Evolutionary conservation across 64 coral and sea anemone species (phyloP).

Genomic region (Porites lutea): DNA sequence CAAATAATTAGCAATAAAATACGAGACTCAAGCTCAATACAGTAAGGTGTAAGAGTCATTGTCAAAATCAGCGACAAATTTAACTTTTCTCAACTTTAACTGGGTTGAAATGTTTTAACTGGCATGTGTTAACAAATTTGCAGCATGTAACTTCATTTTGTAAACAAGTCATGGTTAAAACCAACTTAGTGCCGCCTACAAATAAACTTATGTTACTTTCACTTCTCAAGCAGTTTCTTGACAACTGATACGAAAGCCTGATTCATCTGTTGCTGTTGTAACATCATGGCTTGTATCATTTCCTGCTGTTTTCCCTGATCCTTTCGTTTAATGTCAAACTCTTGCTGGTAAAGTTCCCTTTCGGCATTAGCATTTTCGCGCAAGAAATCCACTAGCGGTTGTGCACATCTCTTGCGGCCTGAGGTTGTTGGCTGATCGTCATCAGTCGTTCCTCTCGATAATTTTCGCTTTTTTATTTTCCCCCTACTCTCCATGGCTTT

Average conservation of each 20-base stretch:
- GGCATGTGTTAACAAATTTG: constrained; percentile 14
- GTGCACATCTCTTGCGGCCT: constrained; percentile 48
- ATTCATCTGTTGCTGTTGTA: constrained; percentile 34
- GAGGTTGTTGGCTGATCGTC: constrained; percentile 50
- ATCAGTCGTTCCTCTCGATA: constrained; percentile 10
- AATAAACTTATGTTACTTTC: constrained; percentile 18
- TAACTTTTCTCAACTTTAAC: background rate
- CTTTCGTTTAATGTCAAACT: constrained; percentile 44
- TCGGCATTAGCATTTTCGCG: constrained; percentile 62
- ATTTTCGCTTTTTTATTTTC: constrained; percentile 55
- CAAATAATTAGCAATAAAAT: constrained; percentile 12
- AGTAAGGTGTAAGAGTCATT: constrained; percentile 22
- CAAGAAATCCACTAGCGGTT: constrained; percentile 57
- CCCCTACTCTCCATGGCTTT: constrained; percentile 57
- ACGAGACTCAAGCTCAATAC: constrained; percentile 8
- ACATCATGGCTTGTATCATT: constrained; percentile 35
- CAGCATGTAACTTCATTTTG: constrained; percentile 6
- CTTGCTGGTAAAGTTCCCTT: constrained; percentile 38
- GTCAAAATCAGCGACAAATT: constrained; percentile 4
- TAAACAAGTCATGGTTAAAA: constrained; percentile 9
- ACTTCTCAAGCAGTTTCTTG: constrained; percentile 33
- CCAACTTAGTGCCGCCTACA: constrained; percentile 24
- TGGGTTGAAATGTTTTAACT: constrained; percentile 21
- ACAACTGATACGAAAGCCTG: constrained; percentile 31
- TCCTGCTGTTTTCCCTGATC: constrained; percentile 54